These are phyloP conservation scores for Oryzias curvinotus DNA, from an alignment of 2,113 vertebrate genomes.

Conservation along the genomic window DNA sequence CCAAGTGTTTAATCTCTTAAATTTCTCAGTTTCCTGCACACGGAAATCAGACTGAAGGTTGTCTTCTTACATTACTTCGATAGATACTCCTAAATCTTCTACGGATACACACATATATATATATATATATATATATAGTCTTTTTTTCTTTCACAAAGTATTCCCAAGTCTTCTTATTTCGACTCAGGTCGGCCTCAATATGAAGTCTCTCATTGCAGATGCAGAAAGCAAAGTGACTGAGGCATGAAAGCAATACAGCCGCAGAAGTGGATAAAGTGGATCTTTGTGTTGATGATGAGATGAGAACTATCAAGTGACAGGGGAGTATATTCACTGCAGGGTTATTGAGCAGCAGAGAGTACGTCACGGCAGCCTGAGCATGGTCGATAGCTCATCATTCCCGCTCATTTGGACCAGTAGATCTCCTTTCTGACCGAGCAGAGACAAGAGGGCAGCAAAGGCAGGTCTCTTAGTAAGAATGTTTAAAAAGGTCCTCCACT, in stretches of 20 bases:
- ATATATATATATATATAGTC: too few species aligned
- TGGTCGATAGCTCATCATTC: constrained; percentile 67
- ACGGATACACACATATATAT: too few species aligned
- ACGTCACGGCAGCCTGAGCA: constrained; percentile 36
- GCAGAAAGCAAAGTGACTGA: constrained; percentile 1
- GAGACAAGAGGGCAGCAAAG: constrained; percentile 35
- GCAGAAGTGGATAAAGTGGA: constrained; percentile 20
- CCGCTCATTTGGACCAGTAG: constrained; percentile 44
- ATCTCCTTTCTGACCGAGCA: constrained; percentile 38
- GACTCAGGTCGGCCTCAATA: too few species aligned
- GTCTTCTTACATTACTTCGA: too few species aligned
- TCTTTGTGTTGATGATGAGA: constrained; percentile 25
- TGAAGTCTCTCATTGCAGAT: too few species aligned
- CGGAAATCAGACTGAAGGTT: too few species aligned
- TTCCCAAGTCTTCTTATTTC: too few species aligned
- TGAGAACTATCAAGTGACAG: constrained; percentile 34
- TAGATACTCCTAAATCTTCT: too few species aligned
- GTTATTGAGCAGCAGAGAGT: constrained; percentile 34
- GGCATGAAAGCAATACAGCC: constrained; percentile 15
- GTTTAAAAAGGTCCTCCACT: constrained; percentile 26
- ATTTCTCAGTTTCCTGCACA: too few species aligned
- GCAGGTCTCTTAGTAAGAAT: constrained; percentile 8
- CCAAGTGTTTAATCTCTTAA: too few species aligned
- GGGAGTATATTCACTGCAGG: constrained; percentile 30
- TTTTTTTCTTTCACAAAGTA: too few species aligned